Evolutionary conservation across 2,797 vertebrate species (phyloP), one percentile per base, ranked within the genome.

Genomic region (Muscicapa comitata): DNA sequence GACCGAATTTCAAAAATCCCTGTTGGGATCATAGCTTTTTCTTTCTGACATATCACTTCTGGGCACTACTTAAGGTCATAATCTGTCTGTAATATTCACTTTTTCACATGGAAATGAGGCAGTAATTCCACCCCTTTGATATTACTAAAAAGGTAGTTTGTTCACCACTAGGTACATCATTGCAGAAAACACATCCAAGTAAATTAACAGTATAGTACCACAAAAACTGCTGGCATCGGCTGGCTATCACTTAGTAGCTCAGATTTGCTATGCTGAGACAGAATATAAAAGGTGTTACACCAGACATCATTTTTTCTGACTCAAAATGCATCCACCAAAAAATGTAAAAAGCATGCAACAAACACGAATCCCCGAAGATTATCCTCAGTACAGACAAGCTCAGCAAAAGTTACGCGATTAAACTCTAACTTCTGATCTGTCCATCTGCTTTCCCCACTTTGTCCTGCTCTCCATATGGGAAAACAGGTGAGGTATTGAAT

Each of bases 401-500:
- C 77, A 90, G 78, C 43, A 90, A 84, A 89, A 96, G 72, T 51
- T 45, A 67, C 83, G 57, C 0, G 0, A 81, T 83, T 89, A 33
- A 90, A 91, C 29, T 48, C 38, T 45, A 87, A 89, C 62, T 95
- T 94, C 86, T 92, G 63, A 86, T 83, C 86, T 87, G 65, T 45
- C 83, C 91, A 85, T 96, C 88, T 96, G 90, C 91, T 90, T 95
- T 94, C 84, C 68, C 77, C 90, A 81, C 81, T 94, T 61, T 88
- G 82, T 54, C 72, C 62, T 87, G 63, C 61, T 88, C 72, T 77
- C 45, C 91, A 93, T 59, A 85, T 90, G 76, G 87, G 81, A 92
- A 96, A 94, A 95, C 86, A 95, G 95, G 95, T 93, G 87, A 94
- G 94, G 95, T 89, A 88, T 88, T 74, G 68, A 79, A 94, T 94